phyloP scores from a whole-genome alignment of 30 jellyfish, hydroid and myxozoan genomes.

The Calvadosia cruxmelitensis region DNA sequence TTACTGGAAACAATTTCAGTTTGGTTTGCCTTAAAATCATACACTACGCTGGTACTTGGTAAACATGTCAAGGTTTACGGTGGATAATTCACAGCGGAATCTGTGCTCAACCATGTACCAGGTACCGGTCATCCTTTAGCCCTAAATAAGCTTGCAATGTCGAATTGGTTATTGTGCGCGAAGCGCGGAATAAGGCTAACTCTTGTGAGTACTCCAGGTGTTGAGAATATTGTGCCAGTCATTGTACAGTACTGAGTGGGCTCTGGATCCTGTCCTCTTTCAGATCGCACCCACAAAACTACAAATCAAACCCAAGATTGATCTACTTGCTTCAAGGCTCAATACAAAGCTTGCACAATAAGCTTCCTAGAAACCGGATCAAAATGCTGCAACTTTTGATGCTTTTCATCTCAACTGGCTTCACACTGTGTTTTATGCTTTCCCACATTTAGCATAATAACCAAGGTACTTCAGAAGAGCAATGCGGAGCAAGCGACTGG shows the following conservation, averaged over 20 bases:
- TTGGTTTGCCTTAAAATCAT: slow-evolving; percentile 9
- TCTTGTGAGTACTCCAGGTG: slow-evolving; percentile 28
- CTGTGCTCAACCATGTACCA: slow-evolving; percentile 6
- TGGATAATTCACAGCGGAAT: slow-evolving; percentile 19
- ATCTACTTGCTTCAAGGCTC: slow-evolving; percentile 28
- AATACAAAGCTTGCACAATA: slow-evolving; percentile 12
- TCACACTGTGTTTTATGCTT: no score
- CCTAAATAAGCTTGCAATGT: slow-evolving; percentile 6
- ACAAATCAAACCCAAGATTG: slow-evolving; percentile 1
- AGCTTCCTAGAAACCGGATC: no score
- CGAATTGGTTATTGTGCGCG: slow-evolving; percentile 11
- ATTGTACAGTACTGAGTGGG: slow-evolving; percentile 6
- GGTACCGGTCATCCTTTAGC: slow-evolving; percentile 21
- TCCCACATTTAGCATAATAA: no score
- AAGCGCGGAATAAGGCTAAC: slow-evolving; percentile 8
- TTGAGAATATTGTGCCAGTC: slow-evolving; percentile 3
- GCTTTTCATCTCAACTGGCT: no score
- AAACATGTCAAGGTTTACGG: slow-evolving; percentile 3
- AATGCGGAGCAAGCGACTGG: no score
- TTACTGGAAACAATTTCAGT: slow-evolving; percentile 13
- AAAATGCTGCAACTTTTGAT: no score
- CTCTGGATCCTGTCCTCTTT: slow-evolving; percentile 1
- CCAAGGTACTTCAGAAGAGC: no score
- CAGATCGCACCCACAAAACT: not conserved
- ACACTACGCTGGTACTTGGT: not conserved